Percentiles rank a stretch among this genome's conserved stretches.
These are phyloP conservation scores for Diadophis punctatus DNA, from an alignment of 2,113 vertebrate species.

Conservation along the genomic window DNA sequence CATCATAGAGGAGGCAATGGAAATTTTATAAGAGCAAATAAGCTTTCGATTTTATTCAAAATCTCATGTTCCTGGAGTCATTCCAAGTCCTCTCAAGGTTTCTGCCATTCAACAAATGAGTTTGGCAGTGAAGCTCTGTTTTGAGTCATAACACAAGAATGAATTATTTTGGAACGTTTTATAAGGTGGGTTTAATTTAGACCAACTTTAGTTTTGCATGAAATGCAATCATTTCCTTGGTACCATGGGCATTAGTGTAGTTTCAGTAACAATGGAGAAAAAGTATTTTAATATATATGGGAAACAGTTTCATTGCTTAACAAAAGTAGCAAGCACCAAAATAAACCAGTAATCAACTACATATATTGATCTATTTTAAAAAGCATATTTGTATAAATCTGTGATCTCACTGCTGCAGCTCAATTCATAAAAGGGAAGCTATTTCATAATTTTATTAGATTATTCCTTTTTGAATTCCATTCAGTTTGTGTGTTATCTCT, in stretches of 20 bases:
- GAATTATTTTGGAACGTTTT: not conserved
- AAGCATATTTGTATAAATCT: not conserved
- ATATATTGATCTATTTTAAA: not conserved
- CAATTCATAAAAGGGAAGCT: not conserved
- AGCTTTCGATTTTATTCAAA: not conserved
- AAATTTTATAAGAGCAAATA: not conserved
- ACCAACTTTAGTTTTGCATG: not conserved
- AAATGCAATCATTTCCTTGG: not conserved
- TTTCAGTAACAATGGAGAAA: not conserved
- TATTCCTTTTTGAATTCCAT: constrained; percentile 31
- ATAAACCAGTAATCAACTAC: not conserved
- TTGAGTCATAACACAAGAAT: not conserved
- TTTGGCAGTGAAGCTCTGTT: not conserved
- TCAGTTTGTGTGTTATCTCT: not conserved
- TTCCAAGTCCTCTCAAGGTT: not conserved
- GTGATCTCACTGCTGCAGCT: constrained; percentile 10
- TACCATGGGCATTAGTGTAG: not conserved
- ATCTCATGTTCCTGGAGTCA: not conserved
- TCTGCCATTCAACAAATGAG: not conserved
- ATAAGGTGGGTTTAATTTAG: constrained; percentile 3
- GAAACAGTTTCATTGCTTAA: not conserved
- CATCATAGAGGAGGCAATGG: not conserved
- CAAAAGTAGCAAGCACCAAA: not conserved
- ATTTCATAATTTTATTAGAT: constrained; percentile 24
- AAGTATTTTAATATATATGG: not conserved